A percentile compares a stretch with the other conserved stretches of the same genome.
Conservation (phyloP, 2,797 vertebrate genomes). For the Cygnus olor region DNA sequence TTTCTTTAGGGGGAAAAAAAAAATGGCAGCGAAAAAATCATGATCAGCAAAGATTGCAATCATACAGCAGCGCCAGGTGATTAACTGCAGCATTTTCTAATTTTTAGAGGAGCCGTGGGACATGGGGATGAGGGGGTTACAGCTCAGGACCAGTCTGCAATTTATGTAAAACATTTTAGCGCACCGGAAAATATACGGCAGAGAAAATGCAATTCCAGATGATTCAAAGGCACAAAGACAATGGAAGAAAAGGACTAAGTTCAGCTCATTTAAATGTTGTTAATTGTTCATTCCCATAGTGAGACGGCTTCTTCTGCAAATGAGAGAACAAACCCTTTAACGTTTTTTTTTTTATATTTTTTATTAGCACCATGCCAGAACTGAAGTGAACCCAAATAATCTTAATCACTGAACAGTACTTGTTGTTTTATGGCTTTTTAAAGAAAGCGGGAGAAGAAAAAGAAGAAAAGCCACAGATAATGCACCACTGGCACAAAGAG, state of each 20-base stretch:
- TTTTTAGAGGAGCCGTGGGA: not conserved
- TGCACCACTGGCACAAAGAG: conserved; percentile 75
- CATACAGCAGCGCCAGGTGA: not conserved
- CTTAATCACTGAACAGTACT: conserved; percentile 36
- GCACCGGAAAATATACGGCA: conserved; percentile 41
- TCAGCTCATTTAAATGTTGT: conserved; percentile 53
- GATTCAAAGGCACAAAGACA: conserved; percentile 66
- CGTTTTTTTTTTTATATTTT: not conserved
- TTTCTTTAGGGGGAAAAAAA: not conserved
- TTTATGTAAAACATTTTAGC: conserved; percentile 26
- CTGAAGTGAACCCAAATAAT: conserved; percentile 55
- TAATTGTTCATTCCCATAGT: conserved; percentile 61
- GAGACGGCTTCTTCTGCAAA: conserved; percentile 42
- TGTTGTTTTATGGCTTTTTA: conserved; percentile 50
- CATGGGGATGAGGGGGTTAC: not conserved
- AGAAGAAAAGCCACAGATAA: not conserved
- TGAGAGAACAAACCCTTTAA: conserved; percentile 42
- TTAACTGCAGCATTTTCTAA: accelerated
- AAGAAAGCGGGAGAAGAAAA: conserved; percentile 3
- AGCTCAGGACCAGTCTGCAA: not conserved
- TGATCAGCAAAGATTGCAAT: not conserved
- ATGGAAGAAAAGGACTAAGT: conserved; percentile 52
- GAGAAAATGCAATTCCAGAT: conserved; percentile 59
- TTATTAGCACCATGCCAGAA: conserved; percentile 30
- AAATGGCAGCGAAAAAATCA: not conserved